phyloP scores from a whole-genome alignment of 2,113 vertebrate genomes.

The Macrotus californicus region DNA sequence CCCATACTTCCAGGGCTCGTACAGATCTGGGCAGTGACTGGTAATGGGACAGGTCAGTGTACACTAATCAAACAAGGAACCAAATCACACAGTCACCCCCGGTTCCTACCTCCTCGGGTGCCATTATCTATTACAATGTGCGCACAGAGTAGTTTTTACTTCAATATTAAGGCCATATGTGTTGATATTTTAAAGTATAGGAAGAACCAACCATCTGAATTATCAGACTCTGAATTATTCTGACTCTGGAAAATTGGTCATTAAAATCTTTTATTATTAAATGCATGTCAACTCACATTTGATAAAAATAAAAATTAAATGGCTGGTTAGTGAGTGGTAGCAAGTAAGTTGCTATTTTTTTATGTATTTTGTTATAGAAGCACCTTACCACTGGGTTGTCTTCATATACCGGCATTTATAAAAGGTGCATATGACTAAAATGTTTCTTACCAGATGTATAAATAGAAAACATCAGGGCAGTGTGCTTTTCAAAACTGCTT shows the following conservation, averaged over 20 bases:
- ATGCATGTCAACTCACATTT: background rate
- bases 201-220: background rate
- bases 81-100: background rate
- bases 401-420: background rate
- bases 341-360: background rate
- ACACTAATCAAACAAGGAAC: background rate
- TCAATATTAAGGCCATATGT: background rate
- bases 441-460: background rate
- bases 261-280: constrained; percentile 18
- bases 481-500: background rate
- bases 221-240: background rate
- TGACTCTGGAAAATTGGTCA: constrained; percentile 1
- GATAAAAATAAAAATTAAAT: constrained; percentile 4
- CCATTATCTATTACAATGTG: background rate
- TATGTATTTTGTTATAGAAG: background rate
- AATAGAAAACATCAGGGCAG: background rate
- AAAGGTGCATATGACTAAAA: background rate
- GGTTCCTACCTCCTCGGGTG: background rate
- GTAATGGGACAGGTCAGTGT: background rate
- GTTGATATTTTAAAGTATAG: background rate
- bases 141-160: background rate
- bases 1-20: background rate
- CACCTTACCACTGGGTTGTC: background rate
- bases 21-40: background rate
- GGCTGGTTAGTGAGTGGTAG: background rate